Conservation (phyloP, 2,113 vertebrate species). For the Phylloscopus trochilus region DNA sequence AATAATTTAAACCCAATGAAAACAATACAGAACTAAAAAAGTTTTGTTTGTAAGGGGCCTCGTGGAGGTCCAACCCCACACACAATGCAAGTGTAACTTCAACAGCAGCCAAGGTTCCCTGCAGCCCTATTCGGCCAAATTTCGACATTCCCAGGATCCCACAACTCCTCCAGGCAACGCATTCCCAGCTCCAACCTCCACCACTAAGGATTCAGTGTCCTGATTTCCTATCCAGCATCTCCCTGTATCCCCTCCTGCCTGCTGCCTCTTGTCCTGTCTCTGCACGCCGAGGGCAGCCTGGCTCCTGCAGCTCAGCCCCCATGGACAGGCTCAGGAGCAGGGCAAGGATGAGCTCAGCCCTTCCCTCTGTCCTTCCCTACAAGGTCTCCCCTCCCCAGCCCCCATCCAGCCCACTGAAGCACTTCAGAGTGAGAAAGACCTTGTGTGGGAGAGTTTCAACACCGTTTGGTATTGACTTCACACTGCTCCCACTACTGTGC, state of each 20-base stretch:
- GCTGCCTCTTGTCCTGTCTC: rapidly evolving
- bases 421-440: background rate
- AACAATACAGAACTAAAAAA: background rate
- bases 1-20: background rate
- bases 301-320: background rate
- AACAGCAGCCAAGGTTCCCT: background rate
- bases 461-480: background rate
- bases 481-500: background rate
- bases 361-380: background rate
- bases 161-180: rapidly evolving
- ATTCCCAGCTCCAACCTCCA: background rate
- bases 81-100: background rate
- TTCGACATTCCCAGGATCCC: background rate
- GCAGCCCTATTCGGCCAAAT: background rate
- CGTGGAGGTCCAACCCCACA: background rate
- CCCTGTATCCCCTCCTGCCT: background rate
- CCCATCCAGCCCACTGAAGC: background rate
- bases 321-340: background rate
- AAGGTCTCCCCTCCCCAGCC: background rate
- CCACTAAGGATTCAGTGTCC: background rate
- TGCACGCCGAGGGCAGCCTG: rapidly evolving
- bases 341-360: background rate
- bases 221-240: background rate
- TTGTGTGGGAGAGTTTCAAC: background rate
- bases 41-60: background rate